Percentiles rank a stretch among this genome's conserved stretches.
phyloP scores from a whole-genome alignment of 2,113 vertebrate species.

The Mastomys natalensis region DNA sequence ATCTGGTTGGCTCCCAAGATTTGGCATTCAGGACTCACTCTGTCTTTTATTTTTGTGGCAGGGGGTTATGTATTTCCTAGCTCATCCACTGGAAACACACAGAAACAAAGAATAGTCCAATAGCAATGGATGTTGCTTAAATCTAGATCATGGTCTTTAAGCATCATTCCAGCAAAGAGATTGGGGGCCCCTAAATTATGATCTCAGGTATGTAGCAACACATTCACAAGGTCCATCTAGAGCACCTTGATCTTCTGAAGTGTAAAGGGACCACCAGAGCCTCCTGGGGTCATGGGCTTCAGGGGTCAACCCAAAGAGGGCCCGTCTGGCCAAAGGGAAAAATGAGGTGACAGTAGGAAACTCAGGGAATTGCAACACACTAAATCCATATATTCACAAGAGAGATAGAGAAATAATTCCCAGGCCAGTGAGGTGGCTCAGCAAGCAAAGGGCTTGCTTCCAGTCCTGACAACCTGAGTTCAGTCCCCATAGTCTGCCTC shows the following conservation, averaged over 20 bases:
- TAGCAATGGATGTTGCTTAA: not conserved
- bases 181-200: not conserved
- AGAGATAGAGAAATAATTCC: not conserved
- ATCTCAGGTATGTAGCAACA: not conserved
- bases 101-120: not conserved
- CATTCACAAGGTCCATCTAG: not conserved
- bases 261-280: not conserved
- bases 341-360: not conserved
- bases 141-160: not conserved
- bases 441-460: not conserved
- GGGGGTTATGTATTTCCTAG: not conserved
- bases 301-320: not conserved
- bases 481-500: not conserved
- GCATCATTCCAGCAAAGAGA: not conserved
- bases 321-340: not conserved
- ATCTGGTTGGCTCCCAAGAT: not conserved
- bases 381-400: not conserved
- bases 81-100: not conserved
- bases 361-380: not conserved
- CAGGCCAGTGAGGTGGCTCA: not conserved
- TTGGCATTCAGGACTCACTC: not conserved
- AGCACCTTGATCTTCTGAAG: not conserved
- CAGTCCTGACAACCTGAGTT: not conserved
- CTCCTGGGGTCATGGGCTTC: not conserved
- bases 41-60: not conserved